Conservation (phyloP, 92 coral and sea anemone genomes). For the Phenganax subtilis region DNA sequence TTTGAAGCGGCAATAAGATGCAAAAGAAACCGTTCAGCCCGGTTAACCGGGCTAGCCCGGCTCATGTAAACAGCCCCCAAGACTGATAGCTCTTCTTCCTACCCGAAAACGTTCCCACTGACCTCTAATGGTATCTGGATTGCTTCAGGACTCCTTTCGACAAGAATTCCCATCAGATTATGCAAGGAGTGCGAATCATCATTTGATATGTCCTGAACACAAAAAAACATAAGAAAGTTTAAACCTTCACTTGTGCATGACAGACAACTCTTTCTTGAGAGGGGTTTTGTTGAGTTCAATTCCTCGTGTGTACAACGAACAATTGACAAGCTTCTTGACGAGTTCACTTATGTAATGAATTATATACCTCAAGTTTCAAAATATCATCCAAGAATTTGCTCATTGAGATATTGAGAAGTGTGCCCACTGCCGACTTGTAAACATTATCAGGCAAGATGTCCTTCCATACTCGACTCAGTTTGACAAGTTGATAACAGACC, state of each 20-base stretch:
- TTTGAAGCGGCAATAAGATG: no score
- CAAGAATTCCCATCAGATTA: conserved; percentile 66
- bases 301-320: neutral
- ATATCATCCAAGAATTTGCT: conserved; percentile 62
- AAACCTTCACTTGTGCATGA: no score
- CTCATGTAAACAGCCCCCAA: no score
- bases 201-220: conserved; percentile 70
- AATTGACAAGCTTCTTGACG: no score
- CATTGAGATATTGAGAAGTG: conserved; percentile 72
- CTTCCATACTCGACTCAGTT: conserved; percentile 84
- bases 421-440: conserved; percentile 71
- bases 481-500: conserved; percentile 75
- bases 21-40: no score
- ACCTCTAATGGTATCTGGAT: conserved; percentile 55
- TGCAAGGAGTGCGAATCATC: conserved; percentile 79
- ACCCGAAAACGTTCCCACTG: neutral
- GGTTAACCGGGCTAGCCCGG: no score
- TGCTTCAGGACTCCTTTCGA: conserved; percentile 68
- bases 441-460: conserved; percentile 74
- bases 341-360: no score
- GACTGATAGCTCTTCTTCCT: neutral
- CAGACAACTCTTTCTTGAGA: neutral
- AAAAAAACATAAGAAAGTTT: neutral
- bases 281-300: neutral
- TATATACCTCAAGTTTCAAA: conserved; percentile 72